Conservation (phyloP, 2,888 invertebrate species). For the Coenonympha arcania region DNA sequence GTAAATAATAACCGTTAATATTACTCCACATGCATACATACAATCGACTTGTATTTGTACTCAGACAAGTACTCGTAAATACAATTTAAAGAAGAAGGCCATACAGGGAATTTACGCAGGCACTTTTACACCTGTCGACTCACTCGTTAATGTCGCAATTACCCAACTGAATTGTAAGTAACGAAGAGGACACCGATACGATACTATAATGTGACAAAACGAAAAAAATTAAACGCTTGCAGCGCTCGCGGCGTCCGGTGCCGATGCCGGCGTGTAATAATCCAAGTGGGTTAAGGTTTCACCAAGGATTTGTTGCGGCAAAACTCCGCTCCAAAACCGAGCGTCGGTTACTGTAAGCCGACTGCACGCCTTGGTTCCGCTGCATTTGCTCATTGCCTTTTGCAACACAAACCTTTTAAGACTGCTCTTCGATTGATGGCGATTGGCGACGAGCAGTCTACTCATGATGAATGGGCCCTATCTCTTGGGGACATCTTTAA, state of each 20-base stretch:
- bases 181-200: constrained; percentile 3
- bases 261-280: constrained; percentile 61
- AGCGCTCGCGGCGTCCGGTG: constrained; percentile 53
- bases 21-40: neutral
- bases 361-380: constrained; percentile 64
- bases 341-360: constrained; percentile 67
- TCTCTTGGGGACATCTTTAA: constrained; percentile 27
- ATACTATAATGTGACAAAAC: constrained; percentile 37
- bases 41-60: neutral
- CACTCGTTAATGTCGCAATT: constrained; percentile 32
- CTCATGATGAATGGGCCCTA: constrained; percentile 42
- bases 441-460: constrained; percentile 56
- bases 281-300: constrained; percentile 74
- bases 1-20: constrained; percentile 2
- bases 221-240: constrained; percentile 45
- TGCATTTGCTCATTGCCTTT: constrained; percentile 63
- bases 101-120: neutral
- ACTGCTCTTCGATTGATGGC: constrained; percentile 40
- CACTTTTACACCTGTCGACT: neutral
- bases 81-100: neutral
- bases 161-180: constrained; percentile 31
- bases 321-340: constrained; percentile 72
- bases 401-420: constrained; percentile 30
- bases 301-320: constrained; percentile 75
- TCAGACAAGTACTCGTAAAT: neutral